These are phyloP conservation scores for Gallinago jamesoni DNA, from an alignment of 2,113 vertebrate species.

Conservation along the genomic window DNA sequence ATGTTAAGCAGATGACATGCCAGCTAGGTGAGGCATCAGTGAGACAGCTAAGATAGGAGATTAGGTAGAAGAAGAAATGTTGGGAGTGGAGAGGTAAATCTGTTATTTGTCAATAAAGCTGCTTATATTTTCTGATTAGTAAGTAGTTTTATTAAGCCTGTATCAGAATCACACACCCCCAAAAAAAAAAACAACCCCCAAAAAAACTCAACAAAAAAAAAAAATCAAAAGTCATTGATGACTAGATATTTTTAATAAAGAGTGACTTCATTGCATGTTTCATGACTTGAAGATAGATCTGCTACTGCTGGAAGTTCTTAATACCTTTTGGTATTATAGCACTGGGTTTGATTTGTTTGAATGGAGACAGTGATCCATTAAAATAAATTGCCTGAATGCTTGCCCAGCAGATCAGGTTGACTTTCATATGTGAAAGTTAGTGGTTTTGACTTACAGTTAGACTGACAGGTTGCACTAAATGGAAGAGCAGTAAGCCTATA, in stretches of 20 bases:
- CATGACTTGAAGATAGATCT: neutral
- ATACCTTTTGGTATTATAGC: neutral
- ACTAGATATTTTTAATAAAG: neutral
- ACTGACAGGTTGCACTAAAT: neutral
- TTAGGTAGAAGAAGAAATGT: neutral
- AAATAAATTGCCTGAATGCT: neutral
- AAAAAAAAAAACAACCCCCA: neutral
- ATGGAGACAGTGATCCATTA: neutral
- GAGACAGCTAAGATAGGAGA: neutral
- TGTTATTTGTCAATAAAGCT: neutral
- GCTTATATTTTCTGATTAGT: neutral
- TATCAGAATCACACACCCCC: neutral
- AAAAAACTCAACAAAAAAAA: neutral
- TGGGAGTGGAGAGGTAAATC: neutral
- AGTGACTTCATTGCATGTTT: neutral
- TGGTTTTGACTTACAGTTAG: neutral
- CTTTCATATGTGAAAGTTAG: neutral
- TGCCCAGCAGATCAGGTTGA: neutral
- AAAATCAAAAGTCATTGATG: neutral
- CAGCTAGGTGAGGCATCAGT: neutral
- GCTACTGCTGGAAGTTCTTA: neutral
- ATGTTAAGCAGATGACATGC: neutral
- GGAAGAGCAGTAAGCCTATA: neutral
- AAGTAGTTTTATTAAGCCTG: neutral
- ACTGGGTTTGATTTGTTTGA: neutral